Base-by-base conservation (phyloP, 2,888 invertebrate genomes). In the Stenodera caucasica region DNA sequence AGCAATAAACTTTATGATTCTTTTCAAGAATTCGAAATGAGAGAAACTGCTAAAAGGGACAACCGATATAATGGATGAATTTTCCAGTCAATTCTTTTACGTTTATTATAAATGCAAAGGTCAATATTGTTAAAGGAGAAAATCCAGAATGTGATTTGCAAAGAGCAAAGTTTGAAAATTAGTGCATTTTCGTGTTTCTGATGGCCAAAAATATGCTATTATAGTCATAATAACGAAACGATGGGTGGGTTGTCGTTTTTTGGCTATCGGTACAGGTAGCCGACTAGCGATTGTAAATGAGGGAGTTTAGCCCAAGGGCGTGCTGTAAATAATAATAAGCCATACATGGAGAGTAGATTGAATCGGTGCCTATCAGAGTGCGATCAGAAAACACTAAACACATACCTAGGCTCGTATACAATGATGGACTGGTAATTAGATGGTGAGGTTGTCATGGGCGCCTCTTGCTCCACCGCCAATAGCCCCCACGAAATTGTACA, bases 391-490 rank as follows among this genome's bases (percentile, higher is more conserved):
- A 67, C 63, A 61, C 66, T 70, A 67, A 70, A 69, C 68, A 70
- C 68, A 70, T 68, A 70, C 55, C 56, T 58, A 61, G 40, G 9
- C 50, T 58, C 58, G 70, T 60, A 66, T 67, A 72, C n/a, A n/a
- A n/a, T 72, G 73, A 72, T 71, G 72, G 72, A 73, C 72, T 72
- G 67, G 72, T 76, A 77, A 77, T 77, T 75, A 76, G 75, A 70
- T 73, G 75, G 77, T 77, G 73, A 70, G 72, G 73, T 64, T 72
- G 75, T 72, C 74, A 73, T 70, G 70, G 69, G 74, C 66, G 15
- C 55, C 55, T 50, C 40, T 45, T 45, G 35, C 53, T 51, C 30
- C 50, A n/a, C 40, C 15, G 40, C 7, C n/a, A 40, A n/a, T n/a
- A 40, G 40, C 40, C 40, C 14, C 14, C 40, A 40, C 40, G n/a